phyloP scores from a whole-genome alignment of 2,113 vertebrate genomes.

The Sarotherodon lohbergeri region DNA sequence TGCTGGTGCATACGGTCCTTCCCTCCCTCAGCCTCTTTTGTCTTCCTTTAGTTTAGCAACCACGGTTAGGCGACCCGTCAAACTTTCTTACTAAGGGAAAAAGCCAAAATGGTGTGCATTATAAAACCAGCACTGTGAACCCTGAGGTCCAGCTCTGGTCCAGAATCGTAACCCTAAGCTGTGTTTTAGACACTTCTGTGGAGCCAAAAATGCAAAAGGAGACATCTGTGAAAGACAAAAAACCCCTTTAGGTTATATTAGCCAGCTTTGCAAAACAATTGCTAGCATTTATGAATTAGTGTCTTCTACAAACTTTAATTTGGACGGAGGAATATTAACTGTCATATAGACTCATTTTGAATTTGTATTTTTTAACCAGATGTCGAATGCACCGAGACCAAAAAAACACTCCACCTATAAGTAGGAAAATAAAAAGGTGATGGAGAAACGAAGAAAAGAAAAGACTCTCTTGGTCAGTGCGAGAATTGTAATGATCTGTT shows the following conservation, averaged over 20 bases:
- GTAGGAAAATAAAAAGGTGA: background rate
- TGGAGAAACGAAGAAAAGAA: background rate
- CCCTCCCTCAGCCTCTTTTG: background rate
- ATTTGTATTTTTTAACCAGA: no score
- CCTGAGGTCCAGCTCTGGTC: background rate
- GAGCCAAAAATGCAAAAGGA: background rate
- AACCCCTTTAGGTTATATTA: background rate
- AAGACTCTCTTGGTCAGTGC: no score
- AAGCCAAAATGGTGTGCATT: background rate
- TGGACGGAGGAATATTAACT: background rate
- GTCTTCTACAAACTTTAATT: background rate
- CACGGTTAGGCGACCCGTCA: background rate
- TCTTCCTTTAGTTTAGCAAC: no score
- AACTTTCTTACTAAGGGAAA: fast-evolving
- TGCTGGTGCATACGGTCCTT: background rate
- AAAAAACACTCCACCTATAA: no score
- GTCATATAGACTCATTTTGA: no score
- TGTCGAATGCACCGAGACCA: no score
- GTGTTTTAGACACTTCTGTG: background rate
- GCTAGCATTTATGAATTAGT: background rate
- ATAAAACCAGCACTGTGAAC: background rate
- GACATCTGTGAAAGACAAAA: background rate
- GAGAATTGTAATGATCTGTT: no score
- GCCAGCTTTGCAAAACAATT: background rate
- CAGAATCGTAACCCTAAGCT: background rate